Conservation (phyloP, 2,888 invertebrate species). For the Ochropleura plecta region DNA sequence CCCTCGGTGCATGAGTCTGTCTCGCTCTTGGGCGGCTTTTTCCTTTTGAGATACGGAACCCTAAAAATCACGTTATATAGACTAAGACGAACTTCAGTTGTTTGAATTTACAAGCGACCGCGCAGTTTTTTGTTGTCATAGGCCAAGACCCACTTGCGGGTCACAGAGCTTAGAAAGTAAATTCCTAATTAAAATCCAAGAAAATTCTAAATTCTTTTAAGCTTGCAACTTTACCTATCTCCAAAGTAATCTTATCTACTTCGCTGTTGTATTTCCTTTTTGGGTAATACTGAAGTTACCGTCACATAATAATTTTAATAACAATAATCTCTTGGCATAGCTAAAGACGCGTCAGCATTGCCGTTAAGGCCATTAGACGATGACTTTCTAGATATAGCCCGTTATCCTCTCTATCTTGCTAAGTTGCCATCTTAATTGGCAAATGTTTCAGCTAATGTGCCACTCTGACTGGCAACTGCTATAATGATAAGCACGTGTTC, state of each 20-base stretch:
- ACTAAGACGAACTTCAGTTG: background rate
- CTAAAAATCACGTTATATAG: background rate
- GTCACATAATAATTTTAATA: constrained; percentile 63
- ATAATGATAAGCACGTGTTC: constrained; percentile 58
- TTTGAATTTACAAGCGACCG: constrained; percentile 16
- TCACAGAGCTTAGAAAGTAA: constrained; percentile 42
- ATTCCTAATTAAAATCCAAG: constrained; percentile 27
- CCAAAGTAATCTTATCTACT: constrained; percentile 48
- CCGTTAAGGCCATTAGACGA: constrained; percentile 74
- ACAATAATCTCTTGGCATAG: constrained; percentile 64
- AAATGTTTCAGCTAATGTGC: constrained; percentile 74
- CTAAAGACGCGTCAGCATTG: constrained; percentile 59
- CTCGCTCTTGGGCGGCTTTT: no score
- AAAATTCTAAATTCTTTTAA: constrained; percentile 8
- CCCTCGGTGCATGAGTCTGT: no score
- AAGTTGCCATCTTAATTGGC: constrained; percentile 72
- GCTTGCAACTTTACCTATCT: background rate
- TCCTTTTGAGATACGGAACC: no score
- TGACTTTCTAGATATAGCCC: constrained; percentile 78
- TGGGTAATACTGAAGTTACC: constrained; percentile 23
- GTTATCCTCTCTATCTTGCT: constrained; percentile 74
- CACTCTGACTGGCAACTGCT: constrained; percentile 53
- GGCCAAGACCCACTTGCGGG: constrained; percentile 35
- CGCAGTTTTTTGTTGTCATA: constrained; percentile 20
- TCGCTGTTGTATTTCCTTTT: constrained; percentile 42